These are phyloP conservation scores for Callospermophilus lateralis DNA, from an alignment of 2,113 vertebrate species.

Conservation along the genomic window DNA sequence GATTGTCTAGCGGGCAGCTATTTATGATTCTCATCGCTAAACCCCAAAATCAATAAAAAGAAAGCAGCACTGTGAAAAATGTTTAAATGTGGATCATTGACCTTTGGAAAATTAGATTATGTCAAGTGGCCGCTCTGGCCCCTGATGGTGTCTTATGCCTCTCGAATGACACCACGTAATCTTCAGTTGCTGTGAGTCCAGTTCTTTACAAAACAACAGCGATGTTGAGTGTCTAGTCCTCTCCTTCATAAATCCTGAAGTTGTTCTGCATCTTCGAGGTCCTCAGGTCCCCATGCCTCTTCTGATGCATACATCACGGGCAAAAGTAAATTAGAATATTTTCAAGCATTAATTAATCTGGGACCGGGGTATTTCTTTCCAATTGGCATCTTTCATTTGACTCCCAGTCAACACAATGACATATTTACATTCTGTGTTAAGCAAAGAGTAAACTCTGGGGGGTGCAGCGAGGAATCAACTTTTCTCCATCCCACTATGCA, in stretches of 20 bases:
- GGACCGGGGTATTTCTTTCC: slow-evolving; percentile 52
- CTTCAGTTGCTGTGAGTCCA: background rate
- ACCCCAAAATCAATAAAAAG: background rate
- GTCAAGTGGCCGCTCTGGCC: background rate
- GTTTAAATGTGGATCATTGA: background rate
- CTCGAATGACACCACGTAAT: background rate
- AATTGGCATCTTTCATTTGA: slow-evolving; percentile 65
- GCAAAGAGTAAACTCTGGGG: slow-evolving; percentile 74
- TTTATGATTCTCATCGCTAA: background rate
- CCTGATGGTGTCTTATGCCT: background rate
- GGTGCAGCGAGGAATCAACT: slow-evolving; percentile 64
- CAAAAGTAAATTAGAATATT: slow-evolving; percentile 8
- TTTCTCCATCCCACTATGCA: slow-evolving; percentile 49
- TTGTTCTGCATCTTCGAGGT: background rate
- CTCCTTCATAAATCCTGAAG: background rate
- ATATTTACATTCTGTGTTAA: slow-evolving; percentile 76
- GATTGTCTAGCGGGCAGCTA: background rate
- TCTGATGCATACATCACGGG: background rate
- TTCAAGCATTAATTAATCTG: slow-evolving; percentile 63
- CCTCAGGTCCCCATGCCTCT: background rate
- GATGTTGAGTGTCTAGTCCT: background rate
- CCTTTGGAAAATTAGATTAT: slow-evolving; percentile 16
- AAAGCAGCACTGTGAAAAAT: background rate
- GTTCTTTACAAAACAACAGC: background rate
- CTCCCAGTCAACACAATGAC: slow-evolving; percentile 63